Conservation (phyloP, 1,140 invertebrate genomes). For the Tenebrio molitor region DNA sequence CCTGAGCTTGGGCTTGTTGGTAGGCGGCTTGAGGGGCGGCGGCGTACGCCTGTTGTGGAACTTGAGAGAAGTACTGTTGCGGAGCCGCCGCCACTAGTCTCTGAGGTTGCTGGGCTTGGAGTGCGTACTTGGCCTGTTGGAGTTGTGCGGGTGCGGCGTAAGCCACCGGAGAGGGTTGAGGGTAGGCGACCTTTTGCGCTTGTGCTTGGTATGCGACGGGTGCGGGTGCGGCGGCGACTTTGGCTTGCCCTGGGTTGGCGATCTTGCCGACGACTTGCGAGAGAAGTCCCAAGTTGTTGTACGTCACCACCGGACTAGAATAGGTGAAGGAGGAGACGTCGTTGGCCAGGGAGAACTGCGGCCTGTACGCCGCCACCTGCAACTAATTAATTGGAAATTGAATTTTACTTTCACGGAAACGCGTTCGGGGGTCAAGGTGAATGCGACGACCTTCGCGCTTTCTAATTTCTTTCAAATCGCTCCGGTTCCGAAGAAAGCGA, state of each 20-base stretch:
- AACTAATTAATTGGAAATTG: slow-evolving; percentile 21
- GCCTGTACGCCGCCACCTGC: slow-evolving; percentile 48
- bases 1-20: slow-evolving; percentile 11
- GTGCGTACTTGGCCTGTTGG: background rate
- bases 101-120: background rate
- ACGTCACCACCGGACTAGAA: slow-evolving; percentile 61
- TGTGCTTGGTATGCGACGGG: slow-evolving; percentile 9
- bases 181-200: slow-evolving; percentile 51
- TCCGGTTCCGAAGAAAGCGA: slow-evolving; percentile 23
- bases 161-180: slow-evolving; percentile 32
- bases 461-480: slow-evolving; percentile 29
- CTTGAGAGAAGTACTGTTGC: slow-evolving; percentile 21
- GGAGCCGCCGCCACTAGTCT: background rate
- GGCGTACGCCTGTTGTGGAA: slow-evolving; percentile 9
- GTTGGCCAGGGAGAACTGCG: slow-evolving; percentile 55
- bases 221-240: slow-evolving; percentile 14
- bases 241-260: background rate
- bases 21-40: slow-evolving; percentile 14
- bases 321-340: slow-evolving; percentile 63
- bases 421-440: slow-evolving; percentile 26
- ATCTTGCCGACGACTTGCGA: slow-evolving; percentile 57
- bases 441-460: slow-evolving; percentile 17
- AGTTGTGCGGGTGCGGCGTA: slow-evolving; percentile 24
- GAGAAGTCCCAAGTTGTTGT: slow-evolving; percentile 61
- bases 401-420: slow-evolving; percentile 37